A percentile compares a stretch with the other conserved stretches of the same genome.
Conservation (phyloP, 2,888 invertebrate genomes). For the Diachrysia chrysitis region DNA sequence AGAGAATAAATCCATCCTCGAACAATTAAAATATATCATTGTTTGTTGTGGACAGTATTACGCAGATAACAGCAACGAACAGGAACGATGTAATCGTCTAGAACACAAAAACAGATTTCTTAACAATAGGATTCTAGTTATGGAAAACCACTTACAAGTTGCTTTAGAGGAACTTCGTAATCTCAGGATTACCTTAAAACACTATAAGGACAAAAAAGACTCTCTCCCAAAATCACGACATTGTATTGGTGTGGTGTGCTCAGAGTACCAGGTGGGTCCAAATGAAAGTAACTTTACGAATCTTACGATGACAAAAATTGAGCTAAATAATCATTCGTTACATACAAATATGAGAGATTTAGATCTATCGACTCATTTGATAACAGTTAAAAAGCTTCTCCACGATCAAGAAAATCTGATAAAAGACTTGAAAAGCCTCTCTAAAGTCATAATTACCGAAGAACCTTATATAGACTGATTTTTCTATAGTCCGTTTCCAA, state of each 20-base stretch:
- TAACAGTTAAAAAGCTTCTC: constrained; percentile 69
- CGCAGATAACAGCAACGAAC: constrained; percentile 69
- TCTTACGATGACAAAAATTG: constrained; percentile 42
- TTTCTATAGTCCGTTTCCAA: neutral
- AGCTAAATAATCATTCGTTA: constrained; percentile 36
- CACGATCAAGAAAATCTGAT: constrained; percentile 71
- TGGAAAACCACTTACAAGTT: constrained; percentile 66
- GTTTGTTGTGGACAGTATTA: constrained; percentile 72
- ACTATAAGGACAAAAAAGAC: constrained; percentile 58
- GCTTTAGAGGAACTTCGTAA: constrained; percentile 64
- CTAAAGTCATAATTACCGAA: constrained; percentile 53
- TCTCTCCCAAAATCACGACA: constrained; percentile 22
- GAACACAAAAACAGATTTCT: constrained; percentile 74
- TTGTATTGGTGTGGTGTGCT: constrained; percentile 28
- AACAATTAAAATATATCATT: constrained; percentile 72
- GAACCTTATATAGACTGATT: constrained; percentile 14
- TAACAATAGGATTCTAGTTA: constrained; percentile 68
- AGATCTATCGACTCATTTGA: constrained; percentile 69
- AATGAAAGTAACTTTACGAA: constrained; percentile 33
- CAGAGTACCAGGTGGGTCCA: constrained; percentile 40
- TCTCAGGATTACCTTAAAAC: constrained; percentile 56
- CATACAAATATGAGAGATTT: constrained; percentile 37
- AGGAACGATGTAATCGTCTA: constrained; percentile 61
- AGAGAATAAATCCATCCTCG: constrained; percentile 59
- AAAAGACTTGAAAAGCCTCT: constrained; percentile 66